Evolutionary conservation across 2,888 invertebrate genomes (phyloP), one percentile per base, ranked within the genome.

Genomic region (Eupithecia exiguata): DNA sequence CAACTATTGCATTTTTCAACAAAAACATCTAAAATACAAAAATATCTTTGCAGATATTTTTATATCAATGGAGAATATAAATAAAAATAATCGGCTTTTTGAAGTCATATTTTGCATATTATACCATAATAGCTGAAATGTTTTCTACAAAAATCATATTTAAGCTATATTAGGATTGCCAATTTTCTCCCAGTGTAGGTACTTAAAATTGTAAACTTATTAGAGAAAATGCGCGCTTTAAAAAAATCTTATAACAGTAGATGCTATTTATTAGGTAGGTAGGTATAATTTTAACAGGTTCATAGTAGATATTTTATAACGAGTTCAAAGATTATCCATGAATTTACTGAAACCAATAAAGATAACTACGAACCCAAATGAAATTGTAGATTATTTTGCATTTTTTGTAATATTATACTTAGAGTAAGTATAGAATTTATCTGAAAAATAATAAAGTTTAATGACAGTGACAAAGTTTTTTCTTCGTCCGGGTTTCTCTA

Each of bases 381-480:
- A 49, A 46, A 68, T 70, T 62, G 66, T 74, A 74, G 72, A 58
- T 75, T 76, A 78, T 79, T 78, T 80, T 75, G 76, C 74, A 80
- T 79, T 77, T 79, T 36, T 78, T 76, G 69, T 78, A 74, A 62
- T 58, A 74, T 66, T 66, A 53, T 68, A 71, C n/a, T 65, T 72
- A 77, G 69, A 71, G 21, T 65, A 66, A 21, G n/a, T n/a, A 18
- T 66, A 66, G 65, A 40, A 66, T 12, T 5, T 66, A 66, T 43
- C 18, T 58, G 70, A 43, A 49, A 68, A 70, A 69, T 70, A 40
- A 75, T 70, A 75, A 70, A 68, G 36, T 67, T 53, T 69, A 69
- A 18, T 72, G 62, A 68, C 35, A 69, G 62, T 16, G 10, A 61
- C 5, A 36, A 5, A 5, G 18, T 9, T 46, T 16, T 70, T 72